These are phyloP conservation scores for Clytia hemisphaerica DNA, from an alignment of 30 jellyfish, hydroid and myxozoan genomes.

Conservation along the genomic window DNA sequence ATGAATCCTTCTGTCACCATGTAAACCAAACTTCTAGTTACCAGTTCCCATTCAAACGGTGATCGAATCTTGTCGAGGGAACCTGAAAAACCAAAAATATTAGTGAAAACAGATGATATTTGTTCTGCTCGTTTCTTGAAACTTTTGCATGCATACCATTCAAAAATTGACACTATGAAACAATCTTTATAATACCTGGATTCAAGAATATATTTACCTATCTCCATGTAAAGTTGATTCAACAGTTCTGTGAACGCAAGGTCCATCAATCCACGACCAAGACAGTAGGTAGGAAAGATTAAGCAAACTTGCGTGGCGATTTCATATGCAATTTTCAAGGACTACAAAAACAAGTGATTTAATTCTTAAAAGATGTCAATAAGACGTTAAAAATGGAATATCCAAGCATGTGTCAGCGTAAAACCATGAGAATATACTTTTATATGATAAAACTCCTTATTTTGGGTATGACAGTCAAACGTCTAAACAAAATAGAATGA, in stretches of 20 bases:
- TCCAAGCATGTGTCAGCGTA: too few relatives aligned
- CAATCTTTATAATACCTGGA: too few relatives aligned
- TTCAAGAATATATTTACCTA: constrained; percentile 50
- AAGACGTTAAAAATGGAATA: too few relatives aligned
- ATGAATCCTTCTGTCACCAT: constrained; percentile 82
- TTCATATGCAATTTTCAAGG: constrained; percentile 55
- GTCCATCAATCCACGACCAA: constrained; percentile 96
- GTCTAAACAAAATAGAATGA: too few relatives aligned
- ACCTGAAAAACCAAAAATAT: constrained; percentile 29
- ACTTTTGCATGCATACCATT: too few relatives aligned
- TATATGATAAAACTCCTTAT: too few relatives aligned
- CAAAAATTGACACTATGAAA: too few relatives aligned
- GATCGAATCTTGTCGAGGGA: constrained; percentile 66
- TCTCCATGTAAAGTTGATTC: constrained; percentile 49
- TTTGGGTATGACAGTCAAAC: too few relatives aligned
- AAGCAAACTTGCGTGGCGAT: constrained; percentile 38
- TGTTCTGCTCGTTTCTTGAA: too few relatives aligned
- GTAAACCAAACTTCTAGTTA: constrained; percentile 58
- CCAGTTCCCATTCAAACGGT: constrained; percentile 88
- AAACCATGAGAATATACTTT: too few relatives aligned
- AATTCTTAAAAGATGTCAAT: too few relatives aligned
- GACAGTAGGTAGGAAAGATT: constrained; percentile 86
- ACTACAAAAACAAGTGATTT: constrained; percentile 52
- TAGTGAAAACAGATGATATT: neutral
- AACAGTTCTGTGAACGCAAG: constrained; percentile 79